Base-by-base conservation (phyloP, 2,888 invertebrate genomes). In the Pterostichus niger region DNA sequence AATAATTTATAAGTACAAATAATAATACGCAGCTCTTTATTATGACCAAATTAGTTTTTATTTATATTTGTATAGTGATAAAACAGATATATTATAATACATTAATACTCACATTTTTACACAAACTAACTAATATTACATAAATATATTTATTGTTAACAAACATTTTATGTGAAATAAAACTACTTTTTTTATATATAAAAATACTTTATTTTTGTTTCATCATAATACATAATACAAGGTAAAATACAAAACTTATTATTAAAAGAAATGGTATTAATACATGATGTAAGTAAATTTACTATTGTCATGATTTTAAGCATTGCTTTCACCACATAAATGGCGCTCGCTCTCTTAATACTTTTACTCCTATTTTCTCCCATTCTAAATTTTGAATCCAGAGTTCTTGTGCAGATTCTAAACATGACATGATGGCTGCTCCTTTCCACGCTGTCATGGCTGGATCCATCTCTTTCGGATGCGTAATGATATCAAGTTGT, bases 401-500 rank as follows among this genome's bases (percentile, higher is more conserved):
- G 7, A 98, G 89, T 88, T 98, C 98, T 84, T 96, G 95, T 0
- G 97, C 96, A 0, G 98, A 97, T 88, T 98, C 98, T 83, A 98
- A 90, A 86, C 97, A 97, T 0, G 97, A 96, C 93, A 98, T 94
- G 9, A 98, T 96, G 0, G 97, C 95, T 0, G 98, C 98, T 0
- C 98, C 98, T 89, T 98, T 98, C 98, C 98, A 98, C 0, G 96
- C 93, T 0, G 96, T 96, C 91, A 96, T 95, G 0, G 96, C 94
- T 0, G 97, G 95, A 89, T 98, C 98, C 92, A 97, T 96, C 87
- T 98, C 98, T 89, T 98, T 97, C 0, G 97, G 96, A 84, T 95
- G 94, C 0, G 96, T 96, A 61, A 98, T 96, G 81, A 98, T 96
- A 89, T 98, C 98, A 86, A 97, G 90, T 90, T 96, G 94, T 87